Conservation (phyloP, 2,888 invertebrate species). For the Phrixothrix hirtus region DNA sequence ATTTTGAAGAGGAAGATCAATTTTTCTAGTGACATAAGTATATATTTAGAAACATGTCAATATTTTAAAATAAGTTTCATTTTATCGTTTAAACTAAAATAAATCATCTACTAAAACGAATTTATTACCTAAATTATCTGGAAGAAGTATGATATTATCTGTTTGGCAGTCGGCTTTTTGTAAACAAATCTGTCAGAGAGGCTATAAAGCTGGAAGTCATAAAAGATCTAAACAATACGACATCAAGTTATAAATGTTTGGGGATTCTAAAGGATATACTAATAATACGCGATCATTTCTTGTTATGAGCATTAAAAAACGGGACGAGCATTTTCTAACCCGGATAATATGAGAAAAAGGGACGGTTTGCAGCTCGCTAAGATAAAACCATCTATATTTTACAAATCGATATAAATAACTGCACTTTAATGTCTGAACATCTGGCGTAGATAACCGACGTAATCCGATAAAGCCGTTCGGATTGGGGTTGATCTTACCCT, state of each 20-base stretch:
- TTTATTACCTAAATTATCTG: too few relatives aligned
- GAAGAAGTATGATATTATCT: too few relatives aligned
- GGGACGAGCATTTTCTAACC: conserved; percentile 7
- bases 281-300: conserved; percentile 16
- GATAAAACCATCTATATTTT: conserved; percentile 32
- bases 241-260: conserved; percentile 21
- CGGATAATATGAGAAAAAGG: conserved; percentile 10
- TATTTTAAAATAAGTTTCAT: too few relatives aligned
- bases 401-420: conserved; percentile 43
- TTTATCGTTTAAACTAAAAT: too few relatives aligned
- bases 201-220: too few relatives aligned
- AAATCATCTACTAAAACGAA: too few relatives aligned
- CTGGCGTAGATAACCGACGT: conserved; percentile 41
- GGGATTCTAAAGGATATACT: conserved; percentile 6
- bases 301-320: conserved; percentile 13
- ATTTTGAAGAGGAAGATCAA: not conserved
- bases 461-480: conserved; percentile 34
- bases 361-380: conserved; percentile 22
- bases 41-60: too few relatives aligned
- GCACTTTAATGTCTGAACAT: conserved; percentile 43
- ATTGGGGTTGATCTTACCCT: conserved; percentile 34
- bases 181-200: too few relatives aligned
- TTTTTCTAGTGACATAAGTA: too few relatives aligned
- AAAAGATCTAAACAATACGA: too few relatives aligned
- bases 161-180: too few relatives aligned